phyloP scores from a whole-genome alignment of 2,888 invertebrate species.

The Diplazon laetatorius region DNA sequence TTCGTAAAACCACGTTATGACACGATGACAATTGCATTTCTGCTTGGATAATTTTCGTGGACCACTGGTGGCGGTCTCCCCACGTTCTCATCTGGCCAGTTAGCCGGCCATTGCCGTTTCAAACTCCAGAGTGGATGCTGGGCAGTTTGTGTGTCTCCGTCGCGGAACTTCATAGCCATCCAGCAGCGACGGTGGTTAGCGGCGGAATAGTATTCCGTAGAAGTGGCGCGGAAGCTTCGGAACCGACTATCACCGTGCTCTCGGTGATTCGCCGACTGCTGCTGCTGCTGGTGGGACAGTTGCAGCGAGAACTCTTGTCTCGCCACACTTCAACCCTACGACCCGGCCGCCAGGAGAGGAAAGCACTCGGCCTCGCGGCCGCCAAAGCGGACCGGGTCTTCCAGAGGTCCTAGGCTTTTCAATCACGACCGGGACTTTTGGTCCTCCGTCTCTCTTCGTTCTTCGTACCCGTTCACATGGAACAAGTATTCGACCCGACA shows the following conservation, averaged over 20 bases:
- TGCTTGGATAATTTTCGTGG: constrained; percentile 45
- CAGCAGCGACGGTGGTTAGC: constrained; percentile 17
- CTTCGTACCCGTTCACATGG: background rate
- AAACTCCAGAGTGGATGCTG: constrained; percentile 9
- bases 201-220: background rate
- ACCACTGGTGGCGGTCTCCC: background rate
- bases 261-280: background rate
- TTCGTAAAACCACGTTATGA: constrained; percentile 27
- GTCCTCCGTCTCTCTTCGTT: constrained; percentile 6
- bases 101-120: constrained; percentile 23
- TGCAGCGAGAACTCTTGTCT: constrained; percentile 30
- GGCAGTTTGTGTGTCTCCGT: background rate
- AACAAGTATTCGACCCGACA: constrained; percentile 29
- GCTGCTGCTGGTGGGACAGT: background rate
- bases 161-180: background rate
- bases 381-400: background rate
- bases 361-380: constrained; percentile 2
- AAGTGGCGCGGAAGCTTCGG: constrained; percentile 22
- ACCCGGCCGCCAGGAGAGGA: background rate
- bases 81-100: constrained; percentile 1
- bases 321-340: constrained; percentile 17
- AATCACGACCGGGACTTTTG: constrained; percentile 15
- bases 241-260: background rate
- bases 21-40: constrained; percentile 10
- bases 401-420: constrained; percentile 17